Evolutionary conservation across 2,888 invertebrate species (phyloP), one percentile per base, ranked within the genome.

Genomic region (Nasonia oneida): DNA sequence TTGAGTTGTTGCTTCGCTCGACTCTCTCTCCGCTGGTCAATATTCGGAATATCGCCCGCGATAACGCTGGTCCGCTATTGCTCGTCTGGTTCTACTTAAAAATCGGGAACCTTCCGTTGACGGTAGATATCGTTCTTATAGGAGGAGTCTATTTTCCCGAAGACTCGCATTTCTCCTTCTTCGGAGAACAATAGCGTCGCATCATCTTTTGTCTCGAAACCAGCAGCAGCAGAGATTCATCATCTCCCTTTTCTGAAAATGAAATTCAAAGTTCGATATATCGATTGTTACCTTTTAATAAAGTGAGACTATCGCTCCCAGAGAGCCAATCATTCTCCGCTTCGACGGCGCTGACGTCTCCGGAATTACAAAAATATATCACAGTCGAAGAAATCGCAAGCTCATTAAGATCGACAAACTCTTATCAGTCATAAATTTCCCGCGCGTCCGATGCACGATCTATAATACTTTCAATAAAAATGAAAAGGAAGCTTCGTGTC

Each of bases 271-370:
- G 42, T 42, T 73, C 71, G 39, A 73, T 73, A 42, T 39, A 73
- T 73, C 39, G 39, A 73, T 73, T 73, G 71, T n/a, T 73, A 73
- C n/a, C 39, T 18, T 73, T 73, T 73, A 73, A 73, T 73, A 73
- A 73, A 39, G 42, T 42, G 39, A 73, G 39, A 3, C 2, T 12
- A 73, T 73, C n/a, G 71, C 18, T 73, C 6, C n/a, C 10, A 42
- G 3, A 18, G 42, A n/a, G 71, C n/a, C 71, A 73, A 73, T 73
- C 42, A 23, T 39, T 70, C 70, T 70, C 18, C 70, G 70, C 37
- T 33, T 37, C 15, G 14, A 18, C 6, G 70, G 70, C 70, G 15
- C 14, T 14, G 33, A 0, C 67, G 15, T 70, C 18, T 37, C 70
- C 15, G 67, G 67, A 37, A 70, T 70, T 70, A 10, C 8, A 71